phyloP scores from a whole-genome alignment of 2,888 invertebrate species.

The Amphimallon solstitiale region DNA sequence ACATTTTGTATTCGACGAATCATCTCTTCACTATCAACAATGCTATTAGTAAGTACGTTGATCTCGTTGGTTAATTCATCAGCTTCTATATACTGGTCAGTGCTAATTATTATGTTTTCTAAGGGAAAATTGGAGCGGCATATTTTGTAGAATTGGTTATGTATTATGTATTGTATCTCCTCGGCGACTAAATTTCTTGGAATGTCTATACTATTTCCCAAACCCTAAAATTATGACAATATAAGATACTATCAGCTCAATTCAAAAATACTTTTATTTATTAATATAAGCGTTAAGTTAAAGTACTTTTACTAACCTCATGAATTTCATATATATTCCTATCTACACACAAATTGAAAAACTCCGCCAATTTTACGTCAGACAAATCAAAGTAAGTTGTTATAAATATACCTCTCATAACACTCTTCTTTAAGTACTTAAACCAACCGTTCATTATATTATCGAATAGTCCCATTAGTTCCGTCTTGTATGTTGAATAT shows the following conservation, averaged over 20 bases:
- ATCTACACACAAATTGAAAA: slow-evolving; percentile 32
- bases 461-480: slow-evolving; percentile 27
- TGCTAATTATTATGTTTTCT: slow-evolving; percentile 32
- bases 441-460: slow-evolving; percentile 37
- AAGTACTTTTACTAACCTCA: slow-evolving; percentile 10
- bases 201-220: slow-evolving; percentile 38
- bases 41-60: slow-evolving; percentile 19
- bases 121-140: slow-evolving; percentile 31
- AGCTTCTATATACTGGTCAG: background rate
- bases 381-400: slow-evolving; percentile 19
- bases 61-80: slow-evolving; percentile 22
- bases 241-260: background rate
- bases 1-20: slow-evolving; percentile 37
- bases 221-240: slow-evolving; percentile 39
- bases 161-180: slow-evolving; percentile 43
- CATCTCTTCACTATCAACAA: slow-evolving; percentile 26
- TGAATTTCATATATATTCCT: slow-evolving; percentile 22
- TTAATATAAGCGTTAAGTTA: no score
- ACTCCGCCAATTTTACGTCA: slow-evolving; percentile 26
- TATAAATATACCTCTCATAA: slow-evolving; percentile 29
- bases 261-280: no score
- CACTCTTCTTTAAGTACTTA: slow-evolving; percentile 20
- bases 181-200: slow-evolving; percentile 39
- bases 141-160: slow-evolving; percentile 41
- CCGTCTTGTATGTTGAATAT: slow-evolving; percentile 7